Evolutionary conservation across 2,888 invertebrate genomes (phyloP), one percentile per base, ranked within the genome.

Genomic region (Sesamia inferens): DNA sequence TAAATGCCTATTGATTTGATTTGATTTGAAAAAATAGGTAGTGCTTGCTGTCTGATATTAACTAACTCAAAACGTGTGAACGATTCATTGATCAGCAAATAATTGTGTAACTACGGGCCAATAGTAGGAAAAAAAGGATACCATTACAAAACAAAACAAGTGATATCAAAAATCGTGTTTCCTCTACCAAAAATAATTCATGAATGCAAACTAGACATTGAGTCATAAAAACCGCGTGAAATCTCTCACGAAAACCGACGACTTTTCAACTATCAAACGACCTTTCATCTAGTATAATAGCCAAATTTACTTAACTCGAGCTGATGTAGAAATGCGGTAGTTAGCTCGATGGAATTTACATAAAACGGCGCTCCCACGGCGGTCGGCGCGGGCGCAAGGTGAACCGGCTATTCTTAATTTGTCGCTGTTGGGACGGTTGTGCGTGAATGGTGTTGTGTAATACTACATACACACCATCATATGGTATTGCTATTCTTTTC

Each of bases 331-430:
- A 94, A 94, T 93, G 93, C 93, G 93, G 93, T 92, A 94, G 93
- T 93, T 88, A 85, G 74, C 84, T 86, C 83, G 87, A 88, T 58
- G 90, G 91, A 90, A 93, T 94, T 93, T 92, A 92, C 93, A 93
- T 92, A 91, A 92, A 92, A 87, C 81, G 88, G 88, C 91, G 92
- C 93, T 95, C 95, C 94, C 95, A 95, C 95, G 93, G 87, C 78
- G 93, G 81, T 87, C 84, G 89, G 87, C 84, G 88, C 94, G 93
- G 81, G 87, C 84, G 89, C 94, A 94, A 96, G 95, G 95, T 94
- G 92, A 95, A 89, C 94, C 79, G 89, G 91, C 92, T 92, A 94
- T 93, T 95, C 94, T 94, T 92, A 91, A 93, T 92, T 91, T 92
- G 93, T 92, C 92, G 91, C 88, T 89, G 79, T 79, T 84, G 79